phyloP scores from a whole-genome alignment of 2,113 vertebrate genomes.

The Cephalopholis sonnerati region DNA sequence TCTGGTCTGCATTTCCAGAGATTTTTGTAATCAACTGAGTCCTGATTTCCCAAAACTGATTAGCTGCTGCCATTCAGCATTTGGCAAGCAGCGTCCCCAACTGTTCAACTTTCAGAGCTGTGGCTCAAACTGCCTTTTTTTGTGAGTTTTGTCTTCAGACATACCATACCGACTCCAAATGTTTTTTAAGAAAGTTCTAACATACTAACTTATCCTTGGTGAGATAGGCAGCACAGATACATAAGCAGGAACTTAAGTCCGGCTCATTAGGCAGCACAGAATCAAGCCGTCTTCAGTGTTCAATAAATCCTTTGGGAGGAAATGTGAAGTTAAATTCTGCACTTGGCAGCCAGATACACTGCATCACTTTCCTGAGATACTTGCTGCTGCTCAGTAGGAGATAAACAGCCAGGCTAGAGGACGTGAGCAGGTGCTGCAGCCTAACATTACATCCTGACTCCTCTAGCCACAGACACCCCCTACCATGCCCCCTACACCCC shows the following conservation, averaged over 20 bases:
- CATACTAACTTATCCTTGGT: conserved; percentile 23
- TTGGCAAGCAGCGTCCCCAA: conserved; percentile 69
- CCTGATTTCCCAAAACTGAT: conserved; percentile 62
- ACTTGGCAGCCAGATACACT: conserved; percentile 54
- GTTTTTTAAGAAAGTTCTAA: conserved; percentile 38
- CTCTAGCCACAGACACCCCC: conserved; percentile 26
- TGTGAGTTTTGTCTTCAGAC: conserved; percentile 31
- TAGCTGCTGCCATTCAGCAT: conserved; percentile 56
- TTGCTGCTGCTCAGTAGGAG: conserved; percentile 58
- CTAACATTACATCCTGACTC: conserved; percentile 60
- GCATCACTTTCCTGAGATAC: conserved; percentile 53
- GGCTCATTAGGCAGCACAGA: conserved; percentile 53
- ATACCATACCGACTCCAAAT: conserved; percentile 16
- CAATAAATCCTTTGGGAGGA: conserved; percentile 36
- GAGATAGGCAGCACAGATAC: conserved; percentile 30
- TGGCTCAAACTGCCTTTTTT: conserved; percentile 20
- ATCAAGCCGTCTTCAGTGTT: conserved; percentile 40
- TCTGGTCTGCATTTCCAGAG: conserved; percentile 47
- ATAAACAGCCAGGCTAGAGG: conserved; percentile 54
- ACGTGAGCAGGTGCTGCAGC: conserved; percentile 60
- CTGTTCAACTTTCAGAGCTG: conserved; percentile 64
- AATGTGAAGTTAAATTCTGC: conserved; percentile 48
- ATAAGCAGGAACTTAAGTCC: conserved; percentile 26
- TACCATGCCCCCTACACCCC: conserved; percentile 28
- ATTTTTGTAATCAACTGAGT: conserved; percentile 62